phyloP scores from a whole-genome alignment of 2,888 invertebrate genomes.

The Nineta flava region DNA sequence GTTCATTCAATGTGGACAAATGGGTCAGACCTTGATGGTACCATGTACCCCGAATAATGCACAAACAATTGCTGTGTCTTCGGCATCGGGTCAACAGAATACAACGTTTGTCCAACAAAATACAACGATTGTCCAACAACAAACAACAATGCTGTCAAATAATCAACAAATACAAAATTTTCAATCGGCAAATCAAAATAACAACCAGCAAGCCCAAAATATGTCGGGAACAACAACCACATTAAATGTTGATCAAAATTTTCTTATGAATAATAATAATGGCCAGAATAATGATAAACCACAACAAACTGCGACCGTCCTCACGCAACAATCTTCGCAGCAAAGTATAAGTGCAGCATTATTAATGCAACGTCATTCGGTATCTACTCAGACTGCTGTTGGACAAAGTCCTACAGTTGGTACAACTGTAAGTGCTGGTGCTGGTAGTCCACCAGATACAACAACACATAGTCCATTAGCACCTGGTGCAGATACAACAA shows the following conservation, averaged over 20 bases:
- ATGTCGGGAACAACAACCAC: slow-evolving; percentile 26
- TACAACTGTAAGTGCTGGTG: slow-evolving; percentile 25
- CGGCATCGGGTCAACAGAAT: slow-evolving; percentile 38
- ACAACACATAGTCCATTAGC: slow-evolving; percentile 71
- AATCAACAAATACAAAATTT: slow-evolving; percentile 37
- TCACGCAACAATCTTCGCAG: slow-evolving; percentile 8
- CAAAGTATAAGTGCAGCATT: slow-evolving; percentile 19
- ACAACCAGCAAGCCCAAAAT: slow-evolving; percentile 21
- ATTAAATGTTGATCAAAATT: slow-evolving; percentile 42
- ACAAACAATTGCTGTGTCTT: slow-evolving; percentile 37
- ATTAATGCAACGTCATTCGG: slow-evolving; percentile 37
- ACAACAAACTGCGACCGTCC: slow-evolving; percentile 10
- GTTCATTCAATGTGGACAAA: slow-evolving; percentile 51
- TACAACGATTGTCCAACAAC: slow-evolving; percentile 70
- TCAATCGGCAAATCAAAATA: slow-evolving; percentile 26
- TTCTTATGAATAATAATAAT: slow-evolving; percentile 30
- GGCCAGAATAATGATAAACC: slow-evolving; percentile 8
- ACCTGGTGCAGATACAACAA: slow-evolving; percentile 32
- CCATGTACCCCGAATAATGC: slow-evolving; percentile 38
- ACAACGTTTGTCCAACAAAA: slow-evolving; percentile 72
- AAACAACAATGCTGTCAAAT: slow-evolving; percentile 60
- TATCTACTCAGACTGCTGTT: slow-evolving; percentile 57
- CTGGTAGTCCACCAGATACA: slow-evolving; percentile 64
- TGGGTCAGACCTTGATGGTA: slow-evolving; percentile 56
- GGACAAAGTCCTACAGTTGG: slow-evolving; percentile 31